phyloP scores from a whole-genome alignment of 2,113 vertebrate species.

The Gymnobelideus leadbeateri region DNA sequence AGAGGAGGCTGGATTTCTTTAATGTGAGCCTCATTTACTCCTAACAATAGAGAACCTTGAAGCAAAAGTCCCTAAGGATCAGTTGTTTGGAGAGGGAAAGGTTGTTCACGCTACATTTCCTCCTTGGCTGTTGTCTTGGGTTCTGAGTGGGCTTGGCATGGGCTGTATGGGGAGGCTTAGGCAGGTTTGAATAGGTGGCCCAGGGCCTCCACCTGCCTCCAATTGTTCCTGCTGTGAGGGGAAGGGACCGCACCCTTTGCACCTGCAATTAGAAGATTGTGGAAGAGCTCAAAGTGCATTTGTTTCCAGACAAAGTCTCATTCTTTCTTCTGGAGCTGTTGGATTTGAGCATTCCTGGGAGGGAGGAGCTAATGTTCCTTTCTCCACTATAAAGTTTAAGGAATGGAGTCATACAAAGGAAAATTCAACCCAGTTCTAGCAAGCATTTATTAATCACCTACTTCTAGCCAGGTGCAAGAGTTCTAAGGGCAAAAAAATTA shows the following conservation, averaged over 20 bases:
- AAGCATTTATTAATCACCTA: neutral
- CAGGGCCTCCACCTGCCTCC: neutral
- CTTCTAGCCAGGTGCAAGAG: neutral
- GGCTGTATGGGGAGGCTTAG: slow-evolving; percentile 15
- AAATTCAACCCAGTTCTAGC: neutral
- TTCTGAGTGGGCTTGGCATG: neutral
- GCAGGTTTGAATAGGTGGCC: slow-evolving; percentile 7
- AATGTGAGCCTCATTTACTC: slow-evolving; percentile 82
- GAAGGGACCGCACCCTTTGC: slow-evolving; percentile 1
- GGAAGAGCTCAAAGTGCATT: slow-evolving; percentile 7
- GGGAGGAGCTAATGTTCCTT: slow-evolving; percentile 22
- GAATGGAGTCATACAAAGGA: slow-evolving; percentile 34
- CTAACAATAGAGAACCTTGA: slow-evolving; percentile 82
- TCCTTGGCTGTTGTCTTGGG: neutral
- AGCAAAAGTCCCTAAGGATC: slow-evolving; percentile 81
- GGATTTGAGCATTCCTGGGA: slow-evolving; percentile 42
- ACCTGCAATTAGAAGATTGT: neutral
- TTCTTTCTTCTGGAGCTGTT: slow-evolving; percentile 41
- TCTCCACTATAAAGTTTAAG: slow-evolving; percentile 5
- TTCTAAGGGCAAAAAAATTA: neutral
- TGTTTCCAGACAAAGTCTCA: slow-evolving; percentile 34
- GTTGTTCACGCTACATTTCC: slow-evolving; percentile 77
- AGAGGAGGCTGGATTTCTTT: slow-evolving; percentile 75
- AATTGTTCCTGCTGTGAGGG: neutral
- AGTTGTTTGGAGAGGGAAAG: slow-evolving; percentile 81